Conservation (phyloP, 2,797 vertebrate genomes). For the Sebastiscus albofasciatus region DNA sequence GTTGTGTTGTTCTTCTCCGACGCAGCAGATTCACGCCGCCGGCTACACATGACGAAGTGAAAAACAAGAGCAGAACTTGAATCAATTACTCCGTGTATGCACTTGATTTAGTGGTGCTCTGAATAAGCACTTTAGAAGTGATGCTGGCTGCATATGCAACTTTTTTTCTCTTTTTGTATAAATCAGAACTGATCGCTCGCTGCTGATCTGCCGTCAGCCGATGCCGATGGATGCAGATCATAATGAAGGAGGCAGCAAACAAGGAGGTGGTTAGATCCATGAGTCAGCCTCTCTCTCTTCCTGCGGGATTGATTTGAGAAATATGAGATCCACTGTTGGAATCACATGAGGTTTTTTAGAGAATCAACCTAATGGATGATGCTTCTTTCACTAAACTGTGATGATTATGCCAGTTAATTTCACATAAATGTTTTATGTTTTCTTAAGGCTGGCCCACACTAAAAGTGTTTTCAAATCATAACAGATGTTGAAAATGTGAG, state of each 20-base stretch:
- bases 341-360: background rate
- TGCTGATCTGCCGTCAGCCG: conserved; percentile 47
- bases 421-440: background rate
- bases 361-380: background rate
- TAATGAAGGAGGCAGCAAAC: conserved; percentile 13
- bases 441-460: background rate
- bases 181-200: conserved; percentile 29
- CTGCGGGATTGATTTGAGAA: conserved; percentile 15
- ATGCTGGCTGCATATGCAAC: conserved; percentile 33
- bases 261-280: conserved; percentile 23
- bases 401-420: background rate
- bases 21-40: conserved; percentile 25
- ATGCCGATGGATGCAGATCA: conserved; percentile 16
- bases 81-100: conserved; percentile 50
- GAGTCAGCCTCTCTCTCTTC: conserved; percentile 42
- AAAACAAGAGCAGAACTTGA: conserved; percentile 54
- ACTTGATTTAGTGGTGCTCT: conserved; percentile 39
- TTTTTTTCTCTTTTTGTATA: background rate
- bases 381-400: background rate
- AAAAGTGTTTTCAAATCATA: too few relatives aligned
- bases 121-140: conserved; percentile 51
- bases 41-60: conserved; percentile 22
- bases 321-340: conserved; percentile 7
- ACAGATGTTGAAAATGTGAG: too few relatives aligned
- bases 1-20: background rate